A percentile compares a stretch with the other conserved stretches of the same genome.
These are phyloP conservation scores for Ptychobarbus kaznakovi DNA, from an alignment of 2,797 vertebrate genomes.

Conservation along the genomic window DNA sequence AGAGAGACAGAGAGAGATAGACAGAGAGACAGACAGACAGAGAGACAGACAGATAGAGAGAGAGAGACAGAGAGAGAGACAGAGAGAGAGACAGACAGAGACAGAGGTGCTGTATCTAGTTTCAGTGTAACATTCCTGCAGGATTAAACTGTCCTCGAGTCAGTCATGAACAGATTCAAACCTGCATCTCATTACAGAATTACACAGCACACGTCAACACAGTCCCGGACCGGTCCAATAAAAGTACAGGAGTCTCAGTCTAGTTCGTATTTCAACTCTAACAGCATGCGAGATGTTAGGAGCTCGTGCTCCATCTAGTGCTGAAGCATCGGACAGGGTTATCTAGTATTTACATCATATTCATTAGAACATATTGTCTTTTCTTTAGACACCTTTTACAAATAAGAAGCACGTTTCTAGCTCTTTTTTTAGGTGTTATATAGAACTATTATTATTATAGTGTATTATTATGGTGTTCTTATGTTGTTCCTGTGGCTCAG, in stretches of 20 bases:
- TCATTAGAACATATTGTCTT: neutral
- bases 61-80: neutral
- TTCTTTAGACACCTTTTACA: neutral
- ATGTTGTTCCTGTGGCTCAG: no score
- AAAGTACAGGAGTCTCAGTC: neutral
- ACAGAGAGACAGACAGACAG: neutral
- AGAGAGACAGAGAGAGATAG: neutral
- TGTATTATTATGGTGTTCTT: no score
- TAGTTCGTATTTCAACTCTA: neutral
- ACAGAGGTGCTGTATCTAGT: slow-evolving; percentile 9
- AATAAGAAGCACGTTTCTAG: neutral
- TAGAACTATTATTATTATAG: neutral
- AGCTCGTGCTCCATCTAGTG: slow-evolving; percentile 1
- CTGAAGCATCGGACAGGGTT: neutral
- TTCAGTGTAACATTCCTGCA: neutral
- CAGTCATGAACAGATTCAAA: slow-evolving; percentile 28
- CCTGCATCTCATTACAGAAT: neutral
- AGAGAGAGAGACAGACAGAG: neutral
- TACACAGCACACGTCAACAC: neutral
- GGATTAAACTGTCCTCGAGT: slow-evolving; percentile 39
- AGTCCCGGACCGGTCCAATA: neutral
- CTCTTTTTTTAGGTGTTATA: neutral
- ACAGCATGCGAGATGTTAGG: neutral
- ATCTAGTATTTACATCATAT: neutral
- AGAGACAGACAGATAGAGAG: neutral